Base-by-base conservation (phyloP, 2,113 vertebrate genomes). In the Dermatemys mawii region DNA sequence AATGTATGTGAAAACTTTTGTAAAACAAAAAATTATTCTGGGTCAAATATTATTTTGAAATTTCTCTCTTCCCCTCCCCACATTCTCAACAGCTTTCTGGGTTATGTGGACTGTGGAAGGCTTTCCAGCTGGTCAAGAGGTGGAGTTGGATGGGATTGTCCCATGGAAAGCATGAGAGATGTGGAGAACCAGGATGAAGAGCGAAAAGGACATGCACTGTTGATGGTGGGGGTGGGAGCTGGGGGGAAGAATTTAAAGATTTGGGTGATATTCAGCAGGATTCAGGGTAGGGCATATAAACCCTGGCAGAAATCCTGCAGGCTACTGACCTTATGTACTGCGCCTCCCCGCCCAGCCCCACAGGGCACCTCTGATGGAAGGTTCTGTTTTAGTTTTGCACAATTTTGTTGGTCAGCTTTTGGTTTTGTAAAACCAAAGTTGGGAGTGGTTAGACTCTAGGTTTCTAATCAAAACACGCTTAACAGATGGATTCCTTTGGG, bases 131-230 rank as follows among this genome's bases (percentile, higher is more conserved):
- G 4, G 21, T 50, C 27, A 16, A n/a, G 38, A 5, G 2, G 9
- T n/a, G 11, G 29, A 83, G 2, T 32, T 55, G n/a, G 4, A 22
- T 0, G 0, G 60, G 13, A 9, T 87, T 1, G 0, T 38, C 84
- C 46, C 5, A 41, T 11, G 12, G 75, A 83, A 75, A 5, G 5
- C 44, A 17, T 16, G 8, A 55, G 73, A 49, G 38, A 21, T 0
- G 0, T 44, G 24, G 86, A 90, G 80, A 44, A 29, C 27, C 82
- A 0, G 0, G 26, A 2, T 1, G 35, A 0, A 3, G 11, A 35
- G 35, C 60, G 19, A 17, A 8, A 16, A n/a, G 35, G 16, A n/a
- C 29, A n/a, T n/a, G 60, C 6, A 67, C 35, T n/a, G 16, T 67
- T 67, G 60, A 67, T 35, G n/a, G n/a, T n/a, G n/a, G n/a, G n/a